phyloP scores from a whole-genome alignment of 2,888 invertebrate species.

The Trilocha varians region DNA sequence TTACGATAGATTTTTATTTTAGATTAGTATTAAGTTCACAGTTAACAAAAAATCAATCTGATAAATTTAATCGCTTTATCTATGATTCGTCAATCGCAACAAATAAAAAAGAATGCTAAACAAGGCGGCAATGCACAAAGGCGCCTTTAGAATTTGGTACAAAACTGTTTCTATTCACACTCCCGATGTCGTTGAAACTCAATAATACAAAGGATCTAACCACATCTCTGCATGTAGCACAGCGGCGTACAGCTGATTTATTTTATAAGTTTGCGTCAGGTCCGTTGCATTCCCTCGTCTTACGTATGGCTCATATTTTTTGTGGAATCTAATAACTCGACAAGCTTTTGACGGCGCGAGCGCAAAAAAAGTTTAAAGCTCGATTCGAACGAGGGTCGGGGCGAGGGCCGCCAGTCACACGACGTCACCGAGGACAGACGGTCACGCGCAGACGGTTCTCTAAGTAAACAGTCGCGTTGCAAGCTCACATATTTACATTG shows the following conservation, averaged over 20 bases:
- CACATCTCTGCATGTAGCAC: slow-evolving; percentile 49
- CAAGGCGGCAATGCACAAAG: slow-evolving; percentile 36
- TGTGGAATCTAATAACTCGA: slow-evolving; percentile 64
- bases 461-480: background rate
- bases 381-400: slow-evolving; percentile 54
- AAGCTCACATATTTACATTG: background rate
- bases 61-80: background rate
- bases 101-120: slow-evolving; percentile 31
- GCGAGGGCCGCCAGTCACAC: slow-evolving; percentile 34
- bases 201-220: slow-evolving; percentile 51
- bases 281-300: slow-evolving; percentile 57
- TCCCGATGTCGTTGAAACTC: slow-evolving; percentile 48
- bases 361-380: slow-evolving; percentile 66
- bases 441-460: slow-evolving; percentile 24
- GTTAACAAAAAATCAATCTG: background rate
- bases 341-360: slow-evolving; percentile 68
- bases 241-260: slow-evolving; percentile 44
- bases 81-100: slow-evolving; percentile 8
- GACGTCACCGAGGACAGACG: slow-evolving; percentile 40
- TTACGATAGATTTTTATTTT: background rate
- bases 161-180: slow-evolving; percentile 56
- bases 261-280: slow-evolving; percentile 48
- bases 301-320: slow-evolving; percentile 56
- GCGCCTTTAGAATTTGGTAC: slow-evolving; percentile 32
- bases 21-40: background rate